Evolutionary conservation across 1,140 invertebrate genomes (phyloP), one percentile per base, ranked within the genome.

Genomic region (Magallana gigas): DNA sequence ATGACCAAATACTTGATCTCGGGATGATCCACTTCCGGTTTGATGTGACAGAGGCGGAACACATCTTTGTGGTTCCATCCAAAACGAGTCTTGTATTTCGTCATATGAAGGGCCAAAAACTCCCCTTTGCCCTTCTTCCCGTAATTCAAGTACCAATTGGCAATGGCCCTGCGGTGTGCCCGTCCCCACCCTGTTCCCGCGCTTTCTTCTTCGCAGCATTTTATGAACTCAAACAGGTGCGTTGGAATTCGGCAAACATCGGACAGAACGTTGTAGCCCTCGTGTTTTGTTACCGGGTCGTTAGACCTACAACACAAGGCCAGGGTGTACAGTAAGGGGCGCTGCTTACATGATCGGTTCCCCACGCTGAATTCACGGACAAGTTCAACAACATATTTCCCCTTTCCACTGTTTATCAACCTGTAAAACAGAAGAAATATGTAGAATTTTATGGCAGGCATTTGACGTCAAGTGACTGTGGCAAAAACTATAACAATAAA

Each of bases 41-140:
- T 96, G 6, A 96, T 90, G 94, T 97, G 97, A 23, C 96, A 95
- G 59, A 97, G 95, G 89, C 96, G 96, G 1, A 97, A 93, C 8
- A 97, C 94, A 90, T 97, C 97, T 88, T 96, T 96, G 92, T 97
- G 97, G 1, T 96, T 96, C 94, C 96, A 97, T 1, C 96, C 96
- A 91, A 96, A 95, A 90, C 96, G 95, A 1, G 95, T 95, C 88
- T 95, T 95, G 57, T 96, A 96, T 92, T 96, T 96, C 1, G 96
- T 96, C 0, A 97, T 94, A 84, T 96, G 96, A 90, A 96, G 95
- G 2, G 96, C 96, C 7, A 97, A 93, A 76, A 95, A 95, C 90
- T 96, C 95, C 36, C 96, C 93, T 88, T 96, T 96, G 1, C 80
- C 36, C 14, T 83, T 85, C 11, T 76, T 89, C 91, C 95, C 36